Evolutionary conservation across 2,888 invertebrate species (phyloP), one percentile per base, ranked within the genome.

Genomic region (Linyphia triangularis): DNA sequence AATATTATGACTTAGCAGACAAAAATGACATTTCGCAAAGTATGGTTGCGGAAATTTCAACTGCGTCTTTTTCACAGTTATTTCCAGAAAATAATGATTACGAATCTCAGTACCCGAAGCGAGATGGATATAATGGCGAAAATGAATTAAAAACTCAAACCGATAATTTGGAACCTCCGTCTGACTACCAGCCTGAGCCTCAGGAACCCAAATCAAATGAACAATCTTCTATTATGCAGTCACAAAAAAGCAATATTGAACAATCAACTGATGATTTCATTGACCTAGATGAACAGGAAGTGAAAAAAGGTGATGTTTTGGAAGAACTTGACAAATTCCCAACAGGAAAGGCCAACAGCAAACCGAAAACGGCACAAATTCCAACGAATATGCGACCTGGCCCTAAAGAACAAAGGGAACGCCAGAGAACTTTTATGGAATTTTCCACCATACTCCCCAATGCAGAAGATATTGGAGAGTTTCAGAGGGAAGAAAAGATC

Each of bases 401-500:
- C 5, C n/a, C 13, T n/a, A 51, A n/a, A 16, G 51, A n/a, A 16
- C 51, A 51, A 51, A 9, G n/a, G 3, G 51, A n/a, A n/a, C 30
- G n/a, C 0, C 37, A 69, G 4, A 69, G 19, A 3, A 69, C 37
- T 22, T 24, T 40, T 28, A 28, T 59, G 13, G 28, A 59, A 10
- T 59, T 57, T 73, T 33, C 59, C 3, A 73, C 73, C 13, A 33
- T 22, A 28, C 28, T 33, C 33, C 26, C 59, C 2, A 28, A 19
- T 22, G 3, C 28, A n/a, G 16, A 57, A 19, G 57, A 33, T 2
- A n/a, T 40, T 6, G 40, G 37, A 16, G 63, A 77, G 51, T 67
- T 67, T 30, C 28, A 51, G 10, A 65, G 51, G 10, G 51, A 67
- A 22, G 79, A 79, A 19, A 67, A 43, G 22, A 7, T 79, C 3